These are phyloP conservation scores for Tolmerus cingulatus DNA, from an alignment of 2,888 invertebrate genomes.

Conservation along the genomic window DNA sequence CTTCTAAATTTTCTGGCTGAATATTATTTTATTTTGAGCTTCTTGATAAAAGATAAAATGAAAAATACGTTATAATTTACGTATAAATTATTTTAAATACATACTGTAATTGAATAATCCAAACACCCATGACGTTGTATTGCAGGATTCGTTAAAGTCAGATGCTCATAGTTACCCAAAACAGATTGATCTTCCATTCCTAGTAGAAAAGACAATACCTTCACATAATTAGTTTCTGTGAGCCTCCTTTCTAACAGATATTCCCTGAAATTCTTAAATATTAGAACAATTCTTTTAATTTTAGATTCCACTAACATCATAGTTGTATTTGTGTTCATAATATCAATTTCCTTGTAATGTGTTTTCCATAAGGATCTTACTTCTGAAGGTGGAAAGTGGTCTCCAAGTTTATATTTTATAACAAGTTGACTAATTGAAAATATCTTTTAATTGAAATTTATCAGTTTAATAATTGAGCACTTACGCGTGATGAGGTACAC, in stretches of 20 bases:
- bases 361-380: not conserved
- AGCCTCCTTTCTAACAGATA: conserved; percentile 51
- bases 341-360: not conserved
- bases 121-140: conserved; percentile 31
- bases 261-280: conserved; percentile 41
- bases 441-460: not conserved
- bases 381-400: not conserved
- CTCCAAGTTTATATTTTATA: not conserved
- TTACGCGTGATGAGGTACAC: conserved; percentile 38
- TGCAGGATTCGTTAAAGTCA: conserved; percentile 51
- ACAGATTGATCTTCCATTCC: conserved; percentile 56
- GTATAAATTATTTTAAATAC: not conserved
- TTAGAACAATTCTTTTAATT: not conserved
- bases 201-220: conserved; percentile 53
- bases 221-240: conserved; percentile 51
- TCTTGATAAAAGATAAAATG: too few relatives aligned
- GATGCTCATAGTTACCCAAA: conserved; percentile 54
- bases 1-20: too few relatives aligned
- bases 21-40: too few relatives aligned
- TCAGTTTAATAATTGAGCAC: not conserved
- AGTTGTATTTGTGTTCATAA: not conserved
- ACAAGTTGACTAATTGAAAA: not conserved
- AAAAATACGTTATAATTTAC: too few relatives aligned
- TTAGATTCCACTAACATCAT: conserved; percentile 4
- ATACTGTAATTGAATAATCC: conserved; percentile 49